Evolutionary conservation across 1,140 invertebrate genomes (phyloP).

Genomic region (Trachymyrmex cornetzi): DNA sequence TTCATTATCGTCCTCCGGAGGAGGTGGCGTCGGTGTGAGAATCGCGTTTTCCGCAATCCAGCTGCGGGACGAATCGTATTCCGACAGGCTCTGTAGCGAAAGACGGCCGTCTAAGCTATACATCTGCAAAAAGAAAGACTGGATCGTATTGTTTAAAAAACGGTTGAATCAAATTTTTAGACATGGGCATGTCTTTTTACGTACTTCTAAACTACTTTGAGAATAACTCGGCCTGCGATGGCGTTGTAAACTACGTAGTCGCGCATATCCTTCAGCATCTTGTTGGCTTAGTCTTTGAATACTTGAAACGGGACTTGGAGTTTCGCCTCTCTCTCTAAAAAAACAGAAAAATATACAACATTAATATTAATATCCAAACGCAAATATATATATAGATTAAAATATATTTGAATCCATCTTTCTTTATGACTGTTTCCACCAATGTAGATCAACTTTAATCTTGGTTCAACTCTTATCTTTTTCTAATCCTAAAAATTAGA

Average conservation of each 20-base stretch:
- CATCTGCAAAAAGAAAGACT: slow-evolving; percentile 78
- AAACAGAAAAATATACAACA: background rate
- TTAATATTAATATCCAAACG: slow-evolving; percentile 14
- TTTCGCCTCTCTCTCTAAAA: slow-evolving; percentile 89
- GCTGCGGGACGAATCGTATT: slow-evolving; percentile 83
- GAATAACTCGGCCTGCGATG: slow-evolving; percentile 88
- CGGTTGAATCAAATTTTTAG: background rate
- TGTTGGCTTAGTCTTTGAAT: slow-evolving; percentile 91
- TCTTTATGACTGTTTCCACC: no score
- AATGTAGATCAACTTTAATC: no score
- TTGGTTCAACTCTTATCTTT: no score
- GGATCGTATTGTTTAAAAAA: background rate
- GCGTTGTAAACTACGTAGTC: slow-evolving; percentile 91
- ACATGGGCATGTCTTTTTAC: background rate
- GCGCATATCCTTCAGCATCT: slow-evolving; percentile 94
- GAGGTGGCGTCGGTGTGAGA: slow-evolving; percentile 78
- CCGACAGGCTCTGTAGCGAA: slow-evolving; percentile 84
- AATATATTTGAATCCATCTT: slow-evolving; percentile 33
- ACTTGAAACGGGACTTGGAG: slow-evolving; percentile 94
- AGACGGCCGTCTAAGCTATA: slow-evolving; percentile 84
- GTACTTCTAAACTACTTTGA: slow-evolving; percentile 84
- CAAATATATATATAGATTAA: background rate
- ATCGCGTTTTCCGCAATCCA: slow-evolving; percentile 81
- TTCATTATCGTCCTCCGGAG: slow-evolving; percentile 76
- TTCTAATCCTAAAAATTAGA: no score